A percentile compares a stretch with the other conserved stretches of the same genome.
phyloP scores from a whole-genome alignment of 2,797 vertebrate species.

The Xenentodon cancila region DNA sequence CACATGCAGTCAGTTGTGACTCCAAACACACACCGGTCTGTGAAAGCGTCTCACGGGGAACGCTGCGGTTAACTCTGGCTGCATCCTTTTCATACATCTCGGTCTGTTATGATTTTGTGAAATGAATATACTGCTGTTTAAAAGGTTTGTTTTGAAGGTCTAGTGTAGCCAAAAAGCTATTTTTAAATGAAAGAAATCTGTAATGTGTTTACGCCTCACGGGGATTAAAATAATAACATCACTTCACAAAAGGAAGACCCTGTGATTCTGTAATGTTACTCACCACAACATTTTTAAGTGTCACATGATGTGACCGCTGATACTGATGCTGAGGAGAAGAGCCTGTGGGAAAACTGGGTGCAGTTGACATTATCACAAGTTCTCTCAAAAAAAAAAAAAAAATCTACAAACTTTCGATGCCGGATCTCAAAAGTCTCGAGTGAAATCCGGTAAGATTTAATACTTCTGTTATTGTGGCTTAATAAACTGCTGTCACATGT shows the following conservation, averaged over 20 bases:
- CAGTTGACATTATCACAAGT: conserved; percentile 59
- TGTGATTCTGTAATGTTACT: neutral
- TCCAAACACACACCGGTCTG: too few relatives aligned
- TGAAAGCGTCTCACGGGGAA: neutral
- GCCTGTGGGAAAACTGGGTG: conserved; percentile 27
- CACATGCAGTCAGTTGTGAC: too few relatives aligned
- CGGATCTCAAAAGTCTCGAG: neutral
- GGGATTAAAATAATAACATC: neutral
- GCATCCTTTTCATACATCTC: neutral
- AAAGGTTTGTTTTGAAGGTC: conserved; percentile 29
- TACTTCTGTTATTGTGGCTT: conserved; percentile 2
- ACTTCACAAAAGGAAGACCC: neutral
- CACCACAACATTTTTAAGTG: neutral
- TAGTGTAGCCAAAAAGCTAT: neutral
- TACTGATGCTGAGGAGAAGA: conserved; percentile 11
- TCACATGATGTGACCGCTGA: conserved; percentile 53
- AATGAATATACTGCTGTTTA: neutral
- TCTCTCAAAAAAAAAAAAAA: conserved; percentile 24
- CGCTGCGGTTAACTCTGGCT: neutral
- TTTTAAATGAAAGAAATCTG: neutral
- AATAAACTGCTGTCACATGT: neutral
- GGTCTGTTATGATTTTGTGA: too few relatives aligned
- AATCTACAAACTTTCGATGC: neutral
- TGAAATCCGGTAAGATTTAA: neutral
- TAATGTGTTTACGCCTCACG: neutral